phyloP scores from a whole-genome alignment of 2,113 vertebrate genomes.

The Cyprinodon variegatus region DNA sequence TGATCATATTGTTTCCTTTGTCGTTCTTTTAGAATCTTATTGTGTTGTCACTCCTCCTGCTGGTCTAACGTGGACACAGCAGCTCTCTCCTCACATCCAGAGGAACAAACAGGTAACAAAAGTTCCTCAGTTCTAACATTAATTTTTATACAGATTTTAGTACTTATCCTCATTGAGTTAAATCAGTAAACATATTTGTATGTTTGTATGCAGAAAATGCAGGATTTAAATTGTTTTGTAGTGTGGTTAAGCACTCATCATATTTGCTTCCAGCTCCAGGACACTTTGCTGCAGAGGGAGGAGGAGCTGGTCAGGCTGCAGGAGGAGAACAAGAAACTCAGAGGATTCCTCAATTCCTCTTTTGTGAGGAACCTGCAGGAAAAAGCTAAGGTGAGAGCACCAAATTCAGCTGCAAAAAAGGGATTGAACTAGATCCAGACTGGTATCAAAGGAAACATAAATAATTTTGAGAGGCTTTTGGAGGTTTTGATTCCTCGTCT shows the following conservation, averaged over 20 bases:
- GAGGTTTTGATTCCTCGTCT: background rate
- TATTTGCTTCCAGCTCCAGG: constrained; percentile 85
- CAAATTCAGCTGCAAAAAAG: background rate
- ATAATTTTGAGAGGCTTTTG: no score
- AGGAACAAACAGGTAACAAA: constrained; percentile 89
- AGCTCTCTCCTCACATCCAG: constrained; percentile 88
- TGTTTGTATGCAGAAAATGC: background rate
- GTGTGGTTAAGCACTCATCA: background rate
- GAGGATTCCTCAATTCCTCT: constrained; percentile 89
- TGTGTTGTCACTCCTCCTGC: constrained; percentile 32
- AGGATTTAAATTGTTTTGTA: background rate
- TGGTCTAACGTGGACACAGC: constrained; percentile 75
- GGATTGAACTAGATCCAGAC: background rate
- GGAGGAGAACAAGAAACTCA: constrained; percentile 91
- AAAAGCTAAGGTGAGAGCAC: constrained; percentile 39
- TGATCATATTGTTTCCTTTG: background rate
- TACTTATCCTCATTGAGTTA: background rate
- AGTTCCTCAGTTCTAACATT: background rate
- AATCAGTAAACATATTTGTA: background rate
- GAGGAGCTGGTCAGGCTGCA: constrained; percentile 92
- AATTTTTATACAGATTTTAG: background rate
- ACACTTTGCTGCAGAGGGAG: constrained; percentile 91
- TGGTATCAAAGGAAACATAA: background rate
- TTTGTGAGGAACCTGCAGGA: constrained; percentile 88
- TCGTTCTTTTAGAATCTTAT: constrained; percentile 50